Evolutionary conservation across 1,140 invertebrate genomes (phyloP).

Genomic region (Geopemphigus sp.): DNA sequence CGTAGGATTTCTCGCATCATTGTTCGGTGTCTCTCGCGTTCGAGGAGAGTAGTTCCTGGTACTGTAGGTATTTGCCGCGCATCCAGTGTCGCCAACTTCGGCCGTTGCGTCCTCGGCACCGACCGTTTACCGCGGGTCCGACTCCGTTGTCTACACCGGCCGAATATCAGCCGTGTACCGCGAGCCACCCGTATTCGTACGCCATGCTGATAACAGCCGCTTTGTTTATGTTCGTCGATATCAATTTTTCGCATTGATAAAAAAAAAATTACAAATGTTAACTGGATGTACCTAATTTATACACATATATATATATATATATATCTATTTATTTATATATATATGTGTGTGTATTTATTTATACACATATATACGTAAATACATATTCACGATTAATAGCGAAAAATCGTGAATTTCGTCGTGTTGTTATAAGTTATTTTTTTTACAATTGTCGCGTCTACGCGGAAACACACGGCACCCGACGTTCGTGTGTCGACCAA

Average conservation of each 20-base stretch:
- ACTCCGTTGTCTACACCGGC: background rate
- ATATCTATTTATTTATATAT: background rate
- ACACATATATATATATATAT: conserved; percentile 1
- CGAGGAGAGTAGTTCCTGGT: background rate
- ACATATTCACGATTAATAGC: background rate
- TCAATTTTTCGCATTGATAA: conserved; percentile 32
- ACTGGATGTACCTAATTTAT: background rate
- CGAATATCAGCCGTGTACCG: background rate
- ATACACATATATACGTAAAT: conserved; percentile 9
- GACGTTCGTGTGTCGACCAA: background rate
- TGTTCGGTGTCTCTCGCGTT: background rate
- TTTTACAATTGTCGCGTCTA: background rate
- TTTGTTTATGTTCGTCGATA: conserved; percentile 44
- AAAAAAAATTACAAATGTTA: conserved; percentile 42
- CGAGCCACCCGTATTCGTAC: background rate
- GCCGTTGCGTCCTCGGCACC: background rate
- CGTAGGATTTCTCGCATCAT: background rate
- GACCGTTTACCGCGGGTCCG: background rate
- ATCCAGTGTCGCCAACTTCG: conserved; percentile 2
- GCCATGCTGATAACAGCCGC: conserved; percentile 28
- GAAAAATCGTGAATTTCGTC: background rate
- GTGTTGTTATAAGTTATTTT: background rate
- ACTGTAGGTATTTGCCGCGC: background rate
- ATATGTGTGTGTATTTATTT: background rate
- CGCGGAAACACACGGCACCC: background rate